A percentile compares a stretch with the other conserved stretches of the same genome.
Evolutionary conservation across 2,113 vertebrate species (phyloP).

Genomic region (Channa maculata): DNA sequence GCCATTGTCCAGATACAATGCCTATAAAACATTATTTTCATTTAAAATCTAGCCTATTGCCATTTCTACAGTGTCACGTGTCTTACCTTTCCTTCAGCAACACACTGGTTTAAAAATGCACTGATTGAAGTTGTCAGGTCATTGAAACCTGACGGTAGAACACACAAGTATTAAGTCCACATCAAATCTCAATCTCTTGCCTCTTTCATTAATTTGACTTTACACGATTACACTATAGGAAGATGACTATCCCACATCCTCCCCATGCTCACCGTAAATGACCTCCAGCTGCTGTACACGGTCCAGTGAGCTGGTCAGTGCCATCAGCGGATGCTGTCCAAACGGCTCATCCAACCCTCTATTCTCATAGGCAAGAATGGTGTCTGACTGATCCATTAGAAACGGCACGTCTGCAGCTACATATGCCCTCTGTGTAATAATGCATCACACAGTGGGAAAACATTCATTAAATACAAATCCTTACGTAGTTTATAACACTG

Average conservation of each 20-base stretch:
- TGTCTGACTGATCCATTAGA: slow-evolving; percentile 93
- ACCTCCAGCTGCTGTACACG: slow-evolving; percentile 94
- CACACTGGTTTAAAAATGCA: slow-evolving; percentile 90
- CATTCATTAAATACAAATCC: not conserved
- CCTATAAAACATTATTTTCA: not conserved
- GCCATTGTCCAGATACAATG: not conserved
- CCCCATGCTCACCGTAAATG: slow-evolving; percentile 88
- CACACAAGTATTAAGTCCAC: slow-evolving; percentile 1
- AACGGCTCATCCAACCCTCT: slow-evolving; percentile 86
- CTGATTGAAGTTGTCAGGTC: slow-evolving; percentile 90
- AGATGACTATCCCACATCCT: slow-evolving; percentile 3
- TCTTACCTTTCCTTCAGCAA: slow-evolving; percentile 92
- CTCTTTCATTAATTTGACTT: slow-evolving; percentile 1
- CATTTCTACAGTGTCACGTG: not conserved
- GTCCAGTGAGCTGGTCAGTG: slow-evolving; percentile 89
- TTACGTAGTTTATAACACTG: not conserved
- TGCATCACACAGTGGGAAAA: not conserved
- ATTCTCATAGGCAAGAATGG: slow-evolving; percentile 93
- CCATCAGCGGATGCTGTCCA: slow-evolving; percentile 90
- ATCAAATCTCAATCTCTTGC: not conserved
- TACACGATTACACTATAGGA: not conserved
- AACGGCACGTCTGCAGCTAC: slow-evolving; percentile 89
- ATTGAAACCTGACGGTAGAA: slow-evolving; percentile 87
- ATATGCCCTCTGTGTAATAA: slow-evolving; percentile 87
- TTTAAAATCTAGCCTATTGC: not conserved